Percentiles rank a stretch among this genome's conserved stretches.
Conservation (phyloP, 2,888 invertebrate species). For the Drosophila colorata region DNA sequence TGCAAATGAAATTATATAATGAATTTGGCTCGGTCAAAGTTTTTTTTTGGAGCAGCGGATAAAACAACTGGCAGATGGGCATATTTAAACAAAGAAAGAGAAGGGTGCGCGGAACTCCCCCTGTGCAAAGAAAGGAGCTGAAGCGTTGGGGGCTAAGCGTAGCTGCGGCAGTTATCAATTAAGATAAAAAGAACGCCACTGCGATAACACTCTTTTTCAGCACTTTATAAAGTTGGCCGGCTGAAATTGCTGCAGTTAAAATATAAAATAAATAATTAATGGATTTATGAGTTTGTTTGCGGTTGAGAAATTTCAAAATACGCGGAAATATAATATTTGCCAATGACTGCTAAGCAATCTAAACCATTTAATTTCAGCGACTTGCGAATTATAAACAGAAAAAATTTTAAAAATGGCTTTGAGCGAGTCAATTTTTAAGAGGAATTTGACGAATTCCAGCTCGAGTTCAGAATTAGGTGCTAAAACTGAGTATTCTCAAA, state of each 20-base stretch:
- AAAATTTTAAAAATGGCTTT: too few species aligned
- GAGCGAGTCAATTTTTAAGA: too few species aligned
- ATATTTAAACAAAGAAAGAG: slow-evolving; percentile 1
- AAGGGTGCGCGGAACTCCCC: too few species aligned
- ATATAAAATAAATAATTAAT: background rate
- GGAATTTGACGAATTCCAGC: too few species aligned
- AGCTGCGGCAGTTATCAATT: slow-evolving; percentile 41
- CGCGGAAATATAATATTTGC: background rate
- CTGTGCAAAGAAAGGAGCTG: background rate
- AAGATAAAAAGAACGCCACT: slow-evolving; percentile 27
- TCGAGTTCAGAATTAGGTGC: too few species aligned
- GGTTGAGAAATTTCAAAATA: background rate
- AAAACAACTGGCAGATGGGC: slow-evolving; percentile 32
- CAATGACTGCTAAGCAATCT: background rate
- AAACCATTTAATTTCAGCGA: background rate
- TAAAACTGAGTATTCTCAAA: too few species aligned
- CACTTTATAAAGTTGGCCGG: slow-evolving; percentile 21
- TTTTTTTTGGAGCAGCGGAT: slow-evolving; percentile 15
- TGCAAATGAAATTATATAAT: slow-evolving; percentile 66
- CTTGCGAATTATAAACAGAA: slow-evolving; percentile 4
- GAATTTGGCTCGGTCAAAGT: slow-evolving; percentile 50
- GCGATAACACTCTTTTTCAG: slow-evolving; percentile 28
- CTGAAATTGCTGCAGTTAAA: slow-evolving; percentile 15
- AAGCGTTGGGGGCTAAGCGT: slow-evolving; percentile 5
- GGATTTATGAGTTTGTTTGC: background rate